Base-by-base conservation (phyloP, 2,888 invertebrate genomes). In the Ryuthela nishihirai region DNA sequence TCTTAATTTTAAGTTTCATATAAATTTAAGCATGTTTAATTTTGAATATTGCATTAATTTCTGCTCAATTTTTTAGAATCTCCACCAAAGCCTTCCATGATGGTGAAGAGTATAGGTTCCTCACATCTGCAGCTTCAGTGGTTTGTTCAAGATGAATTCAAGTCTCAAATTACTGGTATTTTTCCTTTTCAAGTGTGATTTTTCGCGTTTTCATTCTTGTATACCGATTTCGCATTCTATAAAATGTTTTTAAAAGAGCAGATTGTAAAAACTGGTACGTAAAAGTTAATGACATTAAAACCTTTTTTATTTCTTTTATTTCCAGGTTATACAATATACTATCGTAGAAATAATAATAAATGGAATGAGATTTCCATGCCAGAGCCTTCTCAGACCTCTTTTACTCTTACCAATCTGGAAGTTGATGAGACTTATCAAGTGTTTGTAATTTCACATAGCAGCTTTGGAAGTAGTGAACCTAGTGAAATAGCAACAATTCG, bases 401-500 rank as follows among this genome's bases (percentile, higher is more conserved):
- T 49, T 25, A 58, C 58, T 18, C 45, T 62, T 12, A 62, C 53
- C 5, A 58, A 62, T 26, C 35, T 62, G 3, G 56, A 62, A 18
- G 15, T 49, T 18, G 62, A 47, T 15, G 12, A 39, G 2, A 26
- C 55, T 20, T 62, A 54, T 18, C 62, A 62, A 15, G 38, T 62
- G 29, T 58, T 53, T 38, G 17, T 62, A 4, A 55, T 54, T 10
- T 44, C 58, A 15, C 36, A 49, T 21, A 43, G 50, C 2, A 18
- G 21, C 12, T 24, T 39, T 23, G 62, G 62, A 12, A 42, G 52
- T 6, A 62, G 62, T 49, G 62, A 62, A 39, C 62, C 62, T 1
- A 62, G 62, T 35, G 62, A 62, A 45, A 56, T 52, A 26, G 58
- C 55, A 7, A 58, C 56, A 9, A 49, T 58, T 25, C 53, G 58